Evolutionary conservation across 1,140 invertebrate species (phyloP), one percentile per base, ranked within the genome.

Genomic region (Drosophila novamexicana): DNA sequence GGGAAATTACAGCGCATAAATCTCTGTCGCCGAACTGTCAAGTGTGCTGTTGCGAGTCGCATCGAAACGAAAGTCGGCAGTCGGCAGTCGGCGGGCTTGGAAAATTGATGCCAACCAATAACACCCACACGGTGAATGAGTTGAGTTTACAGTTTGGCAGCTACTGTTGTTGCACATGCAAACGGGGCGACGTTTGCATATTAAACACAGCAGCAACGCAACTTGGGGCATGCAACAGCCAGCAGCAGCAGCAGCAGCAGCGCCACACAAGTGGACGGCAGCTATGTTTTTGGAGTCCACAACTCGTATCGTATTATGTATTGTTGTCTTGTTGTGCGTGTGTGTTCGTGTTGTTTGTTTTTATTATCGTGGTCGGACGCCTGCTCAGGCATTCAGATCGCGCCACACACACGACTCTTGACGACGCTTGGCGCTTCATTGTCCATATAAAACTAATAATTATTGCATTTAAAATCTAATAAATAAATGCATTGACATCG

Each of bases 391-490:
- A 90, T 90, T 86, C 86, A 75, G 66, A 56, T 54, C 65, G 64
- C 63, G 74, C 56, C 45, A 64, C 42, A 56, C 42, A 59, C 42
- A 59, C 34, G 52, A 36, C 52, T 37, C 77, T 82, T 58, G 64
- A 72, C 36, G 42, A 32, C 57, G 29, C 59, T 84, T 64, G 81
- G 85, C 83, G 84, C 84, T 89, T 88, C 84, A 89, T 80, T 89
- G 84, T 77, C 85, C 84, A 90, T 89, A 89, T 85, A 88, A 86
- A 88, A 90, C 70, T 78, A 88, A 90, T 90, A 90, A 90, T 90
- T 90, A 91, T 90, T 90, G 88, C 86, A 88, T 90, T 90, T 90
- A 91, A 90, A 90, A 90, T 90, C 82, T 90, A 90, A 90, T 90
- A 90, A 90, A 90, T 90, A 88, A 83, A 50, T 69, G 84, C 80